phyloP scores from a whole-genome alignment of 2,888 invertebrate genomes.

The Troilus luridus region DNA sequence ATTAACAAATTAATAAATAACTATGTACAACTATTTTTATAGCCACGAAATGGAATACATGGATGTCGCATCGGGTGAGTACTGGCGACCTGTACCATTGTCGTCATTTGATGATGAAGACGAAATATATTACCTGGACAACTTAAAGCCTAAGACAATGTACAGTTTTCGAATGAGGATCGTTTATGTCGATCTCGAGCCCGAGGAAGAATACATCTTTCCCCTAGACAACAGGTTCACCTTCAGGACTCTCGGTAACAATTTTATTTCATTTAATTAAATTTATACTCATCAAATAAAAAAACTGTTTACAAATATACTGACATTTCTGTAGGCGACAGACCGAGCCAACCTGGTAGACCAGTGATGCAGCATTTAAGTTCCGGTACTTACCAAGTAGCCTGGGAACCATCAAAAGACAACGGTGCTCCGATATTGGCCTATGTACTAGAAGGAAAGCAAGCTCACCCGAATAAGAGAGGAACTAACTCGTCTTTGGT shows the following conservation, averaged over 20 bases:
- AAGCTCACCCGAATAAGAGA: constrained; percentile 55
- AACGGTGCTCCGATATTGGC: constrained; percentile 82
- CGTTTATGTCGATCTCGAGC: constrained; percentile 73
- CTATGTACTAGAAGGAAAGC: constrained; percentile 82
- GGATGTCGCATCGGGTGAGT: constrained; percentile 60
- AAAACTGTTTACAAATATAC: not conserved
- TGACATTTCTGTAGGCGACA: constrained; percentile 74
- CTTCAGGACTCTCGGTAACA: constrained; percentile 82
- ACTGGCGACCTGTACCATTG: constrained; percentile 62
- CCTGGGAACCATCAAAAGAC: constrained; percentile 84
- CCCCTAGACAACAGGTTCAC: constrained; percentile 79
- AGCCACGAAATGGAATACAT: constrained; percentile 64
- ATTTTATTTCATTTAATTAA: not conserved
- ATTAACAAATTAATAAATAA: not conserved
- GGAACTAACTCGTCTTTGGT: constrained; percentile 61
- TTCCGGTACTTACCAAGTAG: constrained; percentile 79
- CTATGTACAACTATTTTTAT: constrained; percentile 27
- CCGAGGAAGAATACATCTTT: constrained; percentile 75
- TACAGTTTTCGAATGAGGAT: constrained; percentile 82
- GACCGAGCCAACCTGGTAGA: constrained; percentile 84
- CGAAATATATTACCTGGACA: constrained; percentile 66
- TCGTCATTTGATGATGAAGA: constrained; percentile 57
- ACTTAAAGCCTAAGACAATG: constrained; percentile 80
- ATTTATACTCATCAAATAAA: not conserved
- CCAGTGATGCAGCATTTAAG: constrained; percentile 82